Evolutionary conservation across 2,113 vertebrate genomes (phyloP).

Genomic region (Sminthopsis crassicaudata): DNA sequence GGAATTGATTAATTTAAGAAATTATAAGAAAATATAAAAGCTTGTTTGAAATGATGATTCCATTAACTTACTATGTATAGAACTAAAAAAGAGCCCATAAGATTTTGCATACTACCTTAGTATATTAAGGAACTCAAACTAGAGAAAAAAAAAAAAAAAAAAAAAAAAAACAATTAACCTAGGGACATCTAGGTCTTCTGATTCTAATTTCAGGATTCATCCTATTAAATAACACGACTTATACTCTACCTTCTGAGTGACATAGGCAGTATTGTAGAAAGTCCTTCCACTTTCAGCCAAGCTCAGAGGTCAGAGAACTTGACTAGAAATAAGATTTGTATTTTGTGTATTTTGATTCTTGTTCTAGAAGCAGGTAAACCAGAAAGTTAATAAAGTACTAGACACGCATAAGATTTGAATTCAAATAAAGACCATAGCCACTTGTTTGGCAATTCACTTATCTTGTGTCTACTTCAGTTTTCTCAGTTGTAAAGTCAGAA

Average conservation of each 20-base stretch:
- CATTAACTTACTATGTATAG: neutral
- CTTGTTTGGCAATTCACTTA: neutral
- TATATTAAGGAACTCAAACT: neutral
- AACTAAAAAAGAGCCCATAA: neutral
- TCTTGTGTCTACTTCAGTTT: neutral
- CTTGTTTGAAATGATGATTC: neutral
- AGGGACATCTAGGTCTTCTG: neutral
- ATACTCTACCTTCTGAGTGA: neutral
- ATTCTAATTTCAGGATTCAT: neutral
- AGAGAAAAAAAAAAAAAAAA: neutral
- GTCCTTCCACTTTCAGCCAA: neutral
- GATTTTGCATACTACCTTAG: neutral
- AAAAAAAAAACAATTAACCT: neutral
- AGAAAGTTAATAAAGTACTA: neutral
- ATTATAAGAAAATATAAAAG: neutral
- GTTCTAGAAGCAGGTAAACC: rapidly evolving
- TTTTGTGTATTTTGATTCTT: neutral
- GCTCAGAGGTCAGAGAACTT: neutral
- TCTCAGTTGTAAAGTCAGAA: neutral
- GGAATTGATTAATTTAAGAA: neutral
- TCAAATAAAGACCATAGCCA: neutral
- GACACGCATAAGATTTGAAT: neutral
- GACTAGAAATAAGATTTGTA: neutral
- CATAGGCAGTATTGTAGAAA: neutral
- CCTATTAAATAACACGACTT: neutral